These are phyloP conservation scores for Indicator indicator DNA, from an alignment of 2,113 vertebrate species.

Conservation along the genomic window DNA sequence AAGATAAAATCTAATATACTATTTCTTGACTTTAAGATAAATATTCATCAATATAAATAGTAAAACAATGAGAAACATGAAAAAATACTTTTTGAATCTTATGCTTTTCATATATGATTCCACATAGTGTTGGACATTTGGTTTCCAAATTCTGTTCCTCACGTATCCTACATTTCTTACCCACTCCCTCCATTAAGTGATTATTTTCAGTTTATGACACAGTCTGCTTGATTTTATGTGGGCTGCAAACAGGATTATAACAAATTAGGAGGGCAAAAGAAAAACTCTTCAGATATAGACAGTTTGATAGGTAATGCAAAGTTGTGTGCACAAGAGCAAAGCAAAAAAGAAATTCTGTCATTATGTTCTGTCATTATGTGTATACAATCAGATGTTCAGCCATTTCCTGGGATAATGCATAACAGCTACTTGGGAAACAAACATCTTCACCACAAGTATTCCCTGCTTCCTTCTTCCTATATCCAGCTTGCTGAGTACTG, in stretches of 20 bases:
- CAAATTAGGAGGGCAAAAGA: background rate
- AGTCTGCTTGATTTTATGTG: background rate
- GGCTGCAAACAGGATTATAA: background rate
- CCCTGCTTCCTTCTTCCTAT: background rate
- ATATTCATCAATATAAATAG: background rate
- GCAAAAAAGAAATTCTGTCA: background rate
- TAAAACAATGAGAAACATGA: background rate
- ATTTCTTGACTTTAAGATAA: background rate
- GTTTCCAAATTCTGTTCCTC: background rate
- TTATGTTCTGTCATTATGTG: too few relatives aligned
- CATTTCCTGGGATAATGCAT: background rate
- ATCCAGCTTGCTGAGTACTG: background rate
- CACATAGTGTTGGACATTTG: background rate
- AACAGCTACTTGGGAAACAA: background rate
- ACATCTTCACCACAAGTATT: background rate
- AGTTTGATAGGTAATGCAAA: background rate
- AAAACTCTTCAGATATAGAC: background rate
- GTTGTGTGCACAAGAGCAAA: rapidly evolving
- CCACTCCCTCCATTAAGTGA: background rate
- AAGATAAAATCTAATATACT: too few relatives aligned
- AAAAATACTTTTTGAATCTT: background rate
- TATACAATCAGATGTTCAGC: background rate
- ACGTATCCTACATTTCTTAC: background rate
- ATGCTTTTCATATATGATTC: background rate
- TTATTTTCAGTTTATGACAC: background rate